A percentile compares a stretch with the other conserved stretches of the same genome.
Evolutionary conservation across 2,888 invertebrate species (phyloP).

Genomic region (Opisthograptis luteolata): DNA sequence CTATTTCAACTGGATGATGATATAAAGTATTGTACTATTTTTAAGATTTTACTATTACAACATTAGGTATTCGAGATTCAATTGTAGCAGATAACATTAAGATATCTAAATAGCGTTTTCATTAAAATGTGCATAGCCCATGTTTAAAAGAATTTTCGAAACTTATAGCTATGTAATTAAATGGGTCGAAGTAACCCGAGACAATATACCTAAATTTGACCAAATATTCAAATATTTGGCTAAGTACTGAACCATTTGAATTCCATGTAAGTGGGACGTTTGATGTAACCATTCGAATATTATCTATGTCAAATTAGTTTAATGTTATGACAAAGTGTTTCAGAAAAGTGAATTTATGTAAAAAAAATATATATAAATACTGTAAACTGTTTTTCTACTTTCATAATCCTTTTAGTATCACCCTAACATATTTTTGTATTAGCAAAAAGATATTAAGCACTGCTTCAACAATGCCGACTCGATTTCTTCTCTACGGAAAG

Average conservation of each 20-base stretch:
- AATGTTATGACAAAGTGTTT: conserved; percentile 69
- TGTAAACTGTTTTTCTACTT: conserved; percentile 40
- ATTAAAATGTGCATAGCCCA: conserved; percentile 42
- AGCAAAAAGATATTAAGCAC: too few species aligned
- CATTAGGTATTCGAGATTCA: conserved; percentile 45
- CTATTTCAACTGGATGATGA: conserved; percentile 55
- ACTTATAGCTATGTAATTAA: conserved; percentile 35
- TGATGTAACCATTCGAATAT: conserved; percentile 55
- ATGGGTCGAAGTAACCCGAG: conserved; percentile 59
- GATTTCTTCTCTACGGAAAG: background rate
- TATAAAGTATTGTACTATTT: conserved; percentile 41
- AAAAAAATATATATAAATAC: conserved; percentile 59
- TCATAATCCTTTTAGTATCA: conserved; percentile 18
- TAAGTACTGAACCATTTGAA: conserved; percentile 59
- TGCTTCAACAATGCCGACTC: too few species aligned
- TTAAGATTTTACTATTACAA: conserved; percentile 53
- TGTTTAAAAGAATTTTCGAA: conserved; percentile 37
- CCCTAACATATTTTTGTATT: background rate
- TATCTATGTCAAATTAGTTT: conserved; percentile 75
- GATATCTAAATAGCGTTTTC: conserved; percentile 22
- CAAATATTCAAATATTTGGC: conserved; percentile 79
- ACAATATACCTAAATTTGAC: conserved; percentile 77
- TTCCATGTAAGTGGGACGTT: conserved; percentile 62
- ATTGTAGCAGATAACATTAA: conserved; percentile 29
- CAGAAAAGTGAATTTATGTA: conserved; percentile 77